phyloP scores from a whole-genome alignment of 2,888 invertebrate genomes.

The Labia minor region DNA sequence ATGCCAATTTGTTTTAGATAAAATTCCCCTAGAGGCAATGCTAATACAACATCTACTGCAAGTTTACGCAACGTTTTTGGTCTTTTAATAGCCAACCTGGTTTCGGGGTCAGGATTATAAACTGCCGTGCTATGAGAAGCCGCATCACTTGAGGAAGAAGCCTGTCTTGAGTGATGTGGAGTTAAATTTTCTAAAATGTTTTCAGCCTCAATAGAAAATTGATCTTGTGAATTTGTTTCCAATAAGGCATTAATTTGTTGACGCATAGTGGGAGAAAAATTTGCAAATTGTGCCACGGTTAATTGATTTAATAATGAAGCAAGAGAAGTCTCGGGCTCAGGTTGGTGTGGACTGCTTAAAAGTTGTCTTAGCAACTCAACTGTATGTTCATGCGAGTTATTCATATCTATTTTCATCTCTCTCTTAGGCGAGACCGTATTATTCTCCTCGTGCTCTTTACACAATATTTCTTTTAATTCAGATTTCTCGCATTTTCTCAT shows the following conservation, averaged over 20 bases:
- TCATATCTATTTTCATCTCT: not conserved
- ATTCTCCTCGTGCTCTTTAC: not conserved
- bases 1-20: constrained; percentile 26
- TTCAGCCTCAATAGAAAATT: not conserved
- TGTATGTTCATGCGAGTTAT: not conserved
- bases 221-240: not conserved
- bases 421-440: no score
- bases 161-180: constrained; percentile 34
- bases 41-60: constrained; percentile 13
- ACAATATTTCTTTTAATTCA: not conserved
- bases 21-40: constrained; percentile 22
- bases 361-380: not conserved
- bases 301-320: not conserved
- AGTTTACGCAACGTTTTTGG: constrained; percentile 8
- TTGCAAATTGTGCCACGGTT: constrained; percentile 8
- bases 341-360: not conserved
- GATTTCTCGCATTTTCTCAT: no score
- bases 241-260: not conserved
- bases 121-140: constrained; percentile 56
- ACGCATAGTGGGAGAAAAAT: constrained; percentile 8
- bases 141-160: constrained; percentile 41
- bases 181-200: constrained; percentile 25
- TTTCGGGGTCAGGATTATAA: constrained; percentile 42
- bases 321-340: not conserved
- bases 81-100: constrained; percentile 1